Percentiles rank a stretch among this genome's conserved stretches.
Conservation (phyloP, 1,140 invertebrate genomes). For the Ditylenchus dipsaci region DNA sequence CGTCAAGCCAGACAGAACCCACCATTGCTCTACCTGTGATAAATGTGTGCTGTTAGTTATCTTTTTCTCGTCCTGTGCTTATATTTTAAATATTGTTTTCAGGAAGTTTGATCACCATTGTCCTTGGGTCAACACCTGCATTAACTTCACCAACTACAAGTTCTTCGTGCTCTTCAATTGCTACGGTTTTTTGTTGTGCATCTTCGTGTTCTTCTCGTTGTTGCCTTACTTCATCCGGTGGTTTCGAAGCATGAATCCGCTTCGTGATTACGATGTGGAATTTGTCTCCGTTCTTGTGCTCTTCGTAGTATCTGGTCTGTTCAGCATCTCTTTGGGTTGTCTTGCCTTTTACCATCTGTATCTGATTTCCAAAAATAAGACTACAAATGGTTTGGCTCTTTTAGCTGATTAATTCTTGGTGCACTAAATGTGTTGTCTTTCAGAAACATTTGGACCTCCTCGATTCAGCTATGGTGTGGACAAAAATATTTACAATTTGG, state of each 20-base stretch:
- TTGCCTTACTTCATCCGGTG: conserved; percentile 26
- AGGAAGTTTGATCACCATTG: conserved; percentile 23
- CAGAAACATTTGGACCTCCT: neutral
- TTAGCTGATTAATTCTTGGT: neutral
- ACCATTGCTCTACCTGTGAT: conserved; percentile 47
- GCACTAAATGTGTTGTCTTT: neutral
- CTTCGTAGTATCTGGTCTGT: neutral
- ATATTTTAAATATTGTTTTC: neutral
- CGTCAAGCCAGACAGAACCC: conserved; percentile 52
- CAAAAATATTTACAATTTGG: conserved; percentile 35
- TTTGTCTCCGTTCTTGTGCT: conserved; percentile 10
- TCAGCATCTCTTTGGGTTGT: neutral
- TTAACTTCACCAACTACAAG: conserved; percentile 50
- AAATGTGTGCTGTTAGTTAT: conserved; percentile 35
- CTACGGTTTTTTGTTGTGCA: conserved; percentile 34
- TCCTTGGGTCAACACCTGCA: conserved; percentile 51
- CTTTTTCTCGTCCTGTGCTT: neutral
- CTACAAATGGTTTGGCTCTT: neutral
- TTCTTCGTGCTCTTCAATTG: conserved; percentile 48
- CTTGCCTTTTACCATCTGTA: neutral
- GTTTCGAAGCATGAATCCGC: neutral
- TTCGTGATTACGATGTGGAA: neutral
- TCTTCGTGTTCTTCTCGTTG: conserved; percentile 23
- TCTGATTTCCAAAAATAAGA: neutral
- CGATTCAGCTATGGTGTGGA: conserved; percentile 1